Evolutionary conservation across 1,140 invertebrate genomes (phyloP), one percentile per base, ranked within the genome.

Genomic region (Chelonus insularis): DNA sequence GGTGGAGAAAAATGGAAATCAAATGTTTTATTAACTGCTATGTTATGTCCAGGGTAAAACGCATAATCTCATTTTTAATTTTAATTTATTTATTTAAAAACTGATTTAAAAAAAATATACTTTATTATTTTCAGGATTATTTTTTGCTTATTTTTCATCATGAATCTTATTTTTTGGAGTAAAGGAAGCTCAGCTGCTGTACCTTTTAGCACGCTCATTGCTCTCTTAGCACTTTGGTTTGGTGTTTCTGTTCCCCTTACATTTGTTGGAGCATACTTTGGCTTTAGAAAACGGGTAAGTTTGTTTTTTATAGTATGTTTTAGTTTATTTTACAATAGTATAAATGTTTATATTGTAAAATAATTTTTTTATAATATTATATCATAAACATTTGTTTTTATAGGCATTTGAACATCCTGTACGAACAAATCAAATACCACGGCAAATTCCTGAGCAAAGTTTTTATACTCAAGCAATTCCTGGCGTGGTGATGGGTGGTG

Each of bases 1-100:
- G 94, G 96, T 11, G 97, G 97, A 11, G 90, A 97, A 69, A 94
- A 96, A 75, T 99, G 97, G 97, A 99, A 99, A 81, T 94, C 93
- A 21, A 99, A 99, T 83, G 94, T 99, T 2, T 78, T 99, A 23
- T 83, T 98, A 0, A 99, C 97, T 6, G 95, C 96, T 1, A 93
- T 97, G 86, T 83, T 99, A 2, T 94, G 95, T 74, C 96, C 97
- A 25, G 94, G 96, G 95, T 97, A 73, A 83, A 71, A 39, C 64
- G 68, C 9, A 14, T 25, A 47, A 41, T 36, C 36, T 21, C 51
- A 41, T 14, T 56, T 41, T 32, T 47, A 41, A 20, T 3, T 37
- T 39, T 37, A 34, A 39, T 20, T 51, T 34, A 43, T 55, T 52
- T 45, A 45, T 11, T n/a, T n/a, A n/a, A n/a, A n/a, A n/a, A n/a